Evolutionary conservation across 2,113 vertebrate species (phyloP).

Genomic region (Oncorhynchus tshawytscha): DNA sequence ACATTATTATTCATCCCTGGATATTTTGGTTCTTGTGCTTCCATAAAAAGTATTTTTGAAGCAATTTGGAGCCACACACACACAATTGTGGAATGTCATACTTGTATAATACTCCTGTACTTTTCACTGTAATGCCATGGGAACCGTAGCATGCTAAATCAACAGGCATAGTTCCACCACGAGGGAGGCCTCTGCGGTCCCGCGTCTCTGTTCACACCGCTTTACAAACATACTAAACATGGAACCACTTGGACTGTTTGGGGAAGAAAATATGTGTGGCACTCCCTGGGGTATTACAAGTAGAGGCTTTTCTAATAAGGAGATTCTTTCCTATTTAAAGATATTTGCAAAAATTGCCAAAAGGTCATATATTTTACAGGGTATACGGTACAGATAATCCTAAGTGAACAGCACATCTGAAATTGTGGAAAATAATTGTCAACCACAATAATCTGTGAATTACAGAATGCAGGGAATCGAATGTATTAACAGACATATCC

Average conservation of each 20-base stretch:
- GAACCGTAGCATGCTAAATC: neutral
- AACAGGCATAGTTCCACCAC: neutral
- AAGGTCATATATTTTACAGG: neutral
- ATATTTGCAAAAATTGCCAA: neutral
- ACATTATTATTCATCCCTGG: no score
- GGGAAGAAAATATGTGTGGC: neutral
- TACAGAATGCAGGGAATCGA: neutral
- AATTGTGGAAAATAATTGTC: neutral
- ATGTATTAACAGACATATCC: neutral
- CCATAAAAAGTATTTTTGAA: no score
- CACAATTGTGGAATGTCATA: no score
- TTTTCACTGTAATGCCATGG: neutral
- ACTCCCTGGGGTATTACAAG: neutral
- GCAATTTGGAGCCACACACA: no score
- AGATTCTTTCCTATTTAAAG: neutral
- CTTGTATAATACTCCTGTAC: no score
- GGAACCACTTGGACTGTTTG: neutral
- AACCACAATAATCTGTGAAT: neutral
- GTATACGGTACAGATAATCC: neutral
- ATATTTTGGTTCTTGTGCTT: no score
- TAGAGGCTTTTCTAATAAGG: neutral
- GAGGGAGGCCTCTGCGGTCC: neutral
- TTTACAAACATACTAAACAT: constrained; percentile 8
- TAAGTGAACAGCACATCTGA: neutral
- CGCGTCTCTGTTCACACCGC: constrained; percentile 3